A percentile compares a stretch with the other conserved stretches of the same genome.
phyloP scores from a whole-genome alignment of 2,888 invertebrate species.

The Callimorpha dominula region DNA sequence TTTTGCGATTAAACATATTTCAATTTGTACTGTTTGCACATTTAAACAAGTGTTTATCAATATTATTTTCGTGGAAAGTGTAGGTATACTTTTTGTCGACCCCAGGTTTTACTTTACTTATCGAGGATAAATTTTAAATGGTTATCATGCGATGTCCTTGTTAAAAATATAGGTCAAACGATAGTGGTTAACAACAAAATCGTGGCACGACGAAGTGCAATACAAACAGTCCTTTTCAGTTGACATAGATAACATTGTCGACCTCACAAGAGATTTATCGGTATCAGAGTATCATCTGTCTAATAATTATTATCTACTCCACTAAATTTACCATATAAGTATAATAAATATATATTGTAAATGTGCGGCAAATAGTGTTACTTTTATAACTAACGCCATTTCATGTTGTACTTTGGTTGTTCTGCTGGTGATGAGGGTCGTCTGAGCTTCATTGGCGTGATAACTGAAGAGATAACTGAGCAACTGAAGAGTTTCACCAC shows the following conservation, averaged over 20 bases:
- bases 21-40: slow-evolving; percentile 5
- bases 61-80: slow-evolving; percentile 7
- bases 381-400: too few relatives aligned
- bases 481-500: too few relatives aligned
- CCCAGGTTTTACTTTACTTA: slow-evolving; percentile 8
- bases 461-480: too few relatives aligned
- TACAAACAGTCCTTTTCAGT: slow-evolving; percentile 36
- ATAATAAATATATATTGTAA: neutral
- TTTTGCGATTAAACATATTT: neutral
- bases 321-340: neutral
- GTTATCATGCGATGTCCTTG: slow-evolving; percentile 46
- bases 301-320: neutral
- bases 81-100: neutral
- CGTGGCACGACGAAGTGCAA: slow-evolving; percentile 34
- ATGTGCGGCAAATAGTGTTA: too few relatives aligned
- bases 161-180: slow-evolving; percentile 57
- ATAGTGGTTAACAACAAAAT: slow-evolving; percentile 51
- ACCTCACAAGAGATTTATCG: slow-evolving; percentile 21
- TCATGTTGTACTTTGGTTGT: too few relatives aligned
- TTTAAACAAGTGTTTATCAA: slow-evolving; percentile 1
- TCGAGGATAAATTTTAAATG: slow-evolving; percentile 17
- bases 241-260: slow-evolving; percentile 43
- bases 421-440: too few relatives aligned
- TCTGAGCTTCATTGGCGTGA: too few relatives aligned
- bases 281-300: slow-evolving; percentile 19